phyloP scores from a whole-genome alignment of 2,113 vertebrate genomes.

The Ammodramus savannarum region DNA sequence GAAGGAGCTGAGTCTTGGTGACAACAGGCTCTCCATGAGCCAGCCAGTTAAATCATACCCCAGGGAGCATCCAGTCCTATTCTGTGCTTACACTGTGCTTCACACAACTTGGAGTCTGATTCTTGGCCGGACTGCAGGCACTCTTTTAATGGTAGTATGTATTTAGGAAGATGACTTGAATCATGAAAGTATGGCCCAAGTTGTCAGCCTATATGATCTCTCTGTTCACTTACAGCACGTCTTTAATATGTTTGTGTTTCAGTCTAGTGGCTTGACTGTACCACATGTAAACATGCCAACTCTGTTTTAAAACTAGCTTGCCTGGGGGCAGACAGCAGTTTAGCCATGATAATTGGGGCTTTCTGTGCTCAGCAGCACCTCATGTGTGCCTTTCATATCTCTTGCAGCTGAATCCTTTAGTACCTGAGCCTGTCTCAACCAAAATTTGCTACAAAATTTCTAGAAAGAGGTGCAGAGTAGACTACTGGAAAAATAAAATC shows the following conservation, averaged over 20 bases:
- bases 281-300: neutral
- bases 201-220: neutral
- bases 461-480: neutral
- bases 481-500: neutral
- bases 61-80: neutral
- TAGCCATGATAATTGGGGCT: neutral
- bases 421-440: neutral
- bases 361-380: neutral
- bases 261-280: neutral
- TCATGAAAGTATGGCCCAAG: neutral
- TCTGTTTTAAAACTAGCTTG: neutral
- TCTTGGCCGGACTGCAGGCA: neutral
- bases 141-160: neutral
- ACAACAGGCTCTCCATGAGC: neutral
- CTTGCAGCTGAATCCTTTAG: neutral
- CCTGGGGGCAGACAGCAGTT: neutral
- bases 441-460: neutral
- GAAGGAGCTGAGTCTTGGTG: neutral
- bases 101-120: neutral
- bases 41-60: neutral
- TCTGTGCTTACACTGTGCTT: neutral
- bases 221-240: neutral
- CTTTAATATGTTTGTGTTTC: conserved; percentile 3
- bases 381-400: neutral
- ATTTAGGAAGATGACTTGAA: neutral